Evolutionary conservation across 2,888 invertebrate genomes (phyloP), one percentile per base, ranked within the genome.

Genomic region (Brachynemurus nebulosus): DNA sequence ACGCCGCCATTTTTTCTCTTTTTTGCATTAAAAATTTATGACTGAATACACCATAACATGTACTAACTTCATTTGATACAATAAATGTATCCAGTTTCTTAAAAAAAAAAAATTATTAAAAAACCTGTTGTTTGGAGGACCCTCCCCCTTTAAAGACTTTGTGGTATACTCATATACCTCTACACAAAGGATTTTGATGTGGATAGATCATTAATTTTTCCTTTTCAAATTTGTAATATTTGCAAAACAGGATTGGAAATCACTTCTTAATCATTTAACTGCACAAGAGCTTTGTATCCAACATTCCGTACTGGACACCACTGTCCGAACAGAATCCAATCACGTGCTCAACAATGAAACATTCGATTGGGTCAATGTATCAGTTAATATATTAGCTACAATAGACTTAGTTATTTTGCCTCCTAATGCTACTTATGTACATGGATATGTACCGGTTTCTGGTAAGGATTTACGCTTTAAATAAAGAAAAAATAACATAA

Each of bases 221-320:
- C 18, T 36, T 34, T 35, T 35, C 35, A 4, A 33, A 14, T 33
- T 4, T 33, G 16, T 6, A 4, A 33, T 14, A 14, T 25, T 25
- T 25, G 8, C 9, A 9, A 9, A 14, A n/a, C 20, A 37, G 37
- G 19, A 37, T 37, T 37, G 37, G 37, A 37, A 37, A 21, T n/a
- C 17, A 37, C 12, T 37, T 37, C 4, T 37, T 9, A 12, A 20
- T n/a, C 20, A 37, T 37, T 37, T 37, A 18, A 37, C 8, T 37
- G 37, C 8, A 20, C 37, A 37, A 37, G 37, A 37, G 20, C 12
- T 37, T 20, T 37, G 37, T 37, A 37, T 37, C 4, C 37, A 37
- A n/a, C 37, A 18, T 37, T 19, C 37, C 4, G n/a, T n/a, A n/a
- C n/a, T n/a, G n/a, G n/a, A n/a, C n/a, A n/a, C n/a, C n/a, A 16